Evolutionary conservation across 53 echinoderm and acorn worm species (phyloP), one percentile per base, ranked within the genome.

Genomic region (Echinometra lucunter): DNA sequence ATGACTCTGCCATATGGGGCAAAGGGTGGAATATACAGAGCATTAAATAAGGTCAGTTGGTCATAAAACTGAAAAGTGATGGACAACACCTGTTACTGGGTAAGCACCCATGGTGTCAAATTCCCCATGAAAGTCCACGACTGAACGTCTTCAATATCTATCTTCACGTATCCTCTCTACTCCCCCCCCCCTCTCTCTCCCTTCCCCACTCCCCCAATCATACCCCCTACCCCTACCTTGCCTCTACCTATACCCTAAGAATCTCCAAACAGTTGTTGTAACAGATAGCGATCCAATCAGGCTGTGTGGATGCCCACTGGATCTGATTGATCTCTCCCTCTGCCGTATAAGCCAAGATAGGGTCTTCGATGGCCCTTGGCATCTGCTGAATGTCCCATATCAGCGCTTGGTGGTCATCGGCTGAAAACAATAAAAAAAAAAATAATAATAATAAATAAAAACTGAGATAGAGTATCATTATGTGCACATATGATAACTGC

Each of bases 311-410:
- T 15, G 99, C 98, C 99, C 99, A 99, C 69, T 99, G 99, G 58
- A 99, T 99, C 94, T 99, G 99, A 95, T 99, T 99, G 89, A 99
- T 99, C 67, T 99, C 98, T 16, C 99, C 99, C 91, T 99, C 99
- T 37, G 99, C 98, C 13, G 99, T 99, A 96, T 99, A 99, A 1
- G 99, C 99, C 38, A 99, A 82, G 92, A 99, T 99, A 5, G 99
- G 99, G 88, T 99, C 99, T 56, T 99, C 99, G 49, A 99, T 99
- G 53, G 99, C 99, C 27, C 99, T 75, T 0, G 99, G 99, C 99
- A 99, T 99, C 88, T 99, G 99, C 44, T 99, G 99, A 45, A 99
- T 99, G 57, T 99, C 99, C 99, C 99, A 99, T 82, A 99, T 99
- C 88, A 99, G 74, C 25, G 99, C 99, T 93, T 99, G 99, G 92